Percentiles rank a stretch among this genome's conserved stretches.
These are phyloP conservation scores for Tapirus indicus DNA, from an alignment of 2,797 vertebrate genomes.

Conservation along the genomic window DNA sequence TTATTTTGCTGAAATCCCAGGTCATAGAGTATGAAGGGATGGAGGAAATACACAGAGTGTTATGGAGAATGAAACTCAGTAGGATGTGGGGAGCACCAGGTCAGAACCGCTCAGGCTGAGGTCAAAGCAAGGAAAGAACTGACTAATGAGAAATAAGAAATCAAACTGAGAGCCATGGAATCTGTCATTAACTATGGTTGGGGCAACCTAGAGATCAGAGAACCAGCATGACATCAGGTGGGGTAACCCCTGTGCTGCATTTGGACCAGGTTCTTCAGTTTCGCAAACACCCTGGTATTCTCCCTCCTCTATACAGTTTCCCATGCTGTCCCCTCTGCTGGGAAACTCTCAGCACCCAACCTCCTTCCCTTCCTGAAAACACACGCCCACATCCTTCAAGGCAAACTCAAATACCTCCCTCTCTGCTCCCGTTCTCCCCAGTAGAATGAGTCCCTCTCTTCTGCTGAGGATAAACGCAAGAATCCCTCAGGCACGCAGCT, in stretches of 20 bases:
- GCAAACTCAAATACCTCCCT: not conserved
- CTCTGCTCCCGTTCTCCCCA: not conserved
- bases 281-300: not conserved
- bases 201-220: not conserved
- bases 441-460: not conserved
- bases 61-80: not conserved
- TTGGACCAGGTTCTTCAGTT: not conserved
- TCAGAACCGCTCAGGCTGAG: not conserved
- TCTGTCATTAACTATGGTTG: not conserved
- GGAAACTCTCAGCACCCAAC: not conserved
- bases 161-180: accelerated
- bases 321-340: not conserved
- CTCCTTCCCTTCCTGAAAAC: not conserved
- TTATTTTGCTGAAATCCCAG: not conserved
- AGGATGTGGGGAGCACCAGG: not conserved
- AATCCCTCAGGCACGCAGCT: accelerated
- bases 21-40: not conserved
- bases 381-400: not conserved
- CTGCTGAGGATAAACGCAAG: not conserved
- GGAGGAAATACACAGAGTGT: not conserved
- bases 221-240: accelerated
- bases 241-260: accelerated
- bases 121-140: not conserved
- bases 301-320: not conserved
- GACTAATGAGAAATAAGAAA: not conserved